phyloP scores from a whole-genome alignment of 2,113 vertebrate genomes.

The Heterotilapia buettikoferi region DNA sequence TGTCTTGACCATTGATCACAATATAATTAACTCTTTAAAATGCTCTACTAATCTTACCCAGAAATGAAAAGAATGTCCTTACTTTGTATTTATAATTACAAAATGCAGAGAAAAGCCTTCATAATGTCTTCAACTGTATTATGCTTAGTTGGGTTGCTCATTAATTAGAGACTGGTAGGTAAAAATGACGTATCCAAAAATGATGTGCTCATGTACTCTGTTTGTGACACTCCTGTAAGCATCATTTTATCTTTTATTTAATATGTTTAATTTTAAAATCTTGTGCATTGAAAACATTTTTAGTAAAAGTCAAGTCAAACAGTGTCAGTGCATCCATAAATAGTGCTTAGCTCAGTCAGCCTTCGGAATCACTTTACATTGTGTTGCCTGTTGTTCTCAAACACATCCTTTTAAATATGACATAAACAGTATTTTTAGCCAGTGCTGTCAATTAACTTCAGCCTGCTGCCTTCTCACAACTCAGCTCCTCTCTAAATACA shows the following conservation, averaged over 20 bases:
- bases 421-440: constrained; percentile 31
- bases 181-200: background rate
- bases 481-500: constrained; percentile 26
- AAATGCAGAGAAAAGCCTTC: background rate
- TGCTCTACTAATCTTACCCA: background rate
- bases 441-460: constrained; percentile 31
- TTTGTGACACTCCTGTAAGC: background rate
- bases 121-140: background rate
- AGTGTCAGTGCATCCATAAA: background rate
- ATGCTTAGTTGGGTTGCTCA: background rate
- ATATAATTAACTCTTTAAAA: background rate
- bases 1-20: background rate
- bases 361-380: background rate
- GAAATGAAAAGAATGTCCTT: background rate
- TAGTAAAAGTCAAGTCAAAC: background rate
- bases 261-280: background rate
- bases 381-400: constrained; percentile 6
- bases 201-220: background rate
- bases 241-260: background rate
- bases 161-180: background rate
- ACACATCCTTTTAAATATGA: constrained; percentile 20
- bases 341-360: background rate
- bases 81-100: background rate
- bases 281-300: background rate
- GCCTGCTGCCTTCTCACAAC: constrained; percentile 34